Percentiles rank a stretch among this genome's conserved stretches.
Evolutionary conservation across 2,797 vertebrate species (phyloP).

Genomic region (Champsocephalus esox): DNA sequence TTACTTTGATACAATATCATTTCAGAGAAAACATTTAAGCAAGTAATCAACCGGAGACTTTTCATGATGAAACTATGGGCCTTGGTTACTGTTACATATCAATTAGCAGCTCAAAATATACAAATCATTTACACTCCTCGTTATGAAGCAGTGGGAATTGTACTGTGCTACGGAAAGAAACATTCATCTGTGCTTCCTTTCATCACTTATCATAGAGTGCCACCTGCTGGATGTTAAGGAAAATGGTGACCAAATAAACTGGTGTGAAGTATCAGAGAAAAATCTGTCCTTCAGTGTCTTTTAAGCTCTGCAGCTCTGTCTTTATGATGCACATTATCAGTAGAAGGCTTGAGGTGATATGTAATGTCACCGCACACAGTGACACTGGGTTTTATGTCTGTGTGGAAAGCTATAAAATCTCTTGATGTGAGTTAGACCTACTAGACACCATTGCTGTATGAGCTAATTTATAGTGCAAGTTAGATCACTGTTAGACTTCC

Average conservation of each 20-base stretch:
- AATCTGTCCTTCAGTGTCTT: conserved; percentile 46
- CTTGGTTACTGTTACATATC: background rate
- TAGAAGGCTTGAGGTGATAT: conserved; percentile 39
- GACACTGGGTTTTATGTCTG: conserved; percentile 41
- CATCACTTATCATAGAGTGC: conserved; percentile 63
- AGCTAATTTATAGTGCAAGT: too few relatives aligned
- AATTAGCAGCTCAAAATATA: conserved; percentile 7
- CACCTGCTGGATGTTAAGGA: conserved; percentile 65
- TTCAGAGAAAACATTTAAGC: too few relatives aligned
- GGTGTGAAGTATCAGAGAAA: too few relatives aligned
- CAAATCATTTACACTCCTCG: conserved; percentile 13
- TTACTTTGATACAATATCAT: too few relatives aligned
- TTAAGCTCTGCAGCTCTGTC: conserved; percentile 28
- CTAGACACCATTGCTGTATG: background rate
- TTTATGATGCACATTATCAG: conserved; percentile 56
- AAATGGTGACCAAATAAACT: background rate
- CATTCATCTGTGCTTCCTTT: conserved; percentile 1
- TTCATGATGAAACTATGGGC: too few relatives aligned
- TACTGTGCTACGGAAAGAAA: background rate
- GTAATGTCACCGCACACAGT: conserved; percentile 33
- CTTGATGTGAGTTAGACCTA: background rate
- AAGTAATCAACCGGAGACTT: too few relatives aligned
- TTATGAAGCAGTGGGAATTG: background rate
- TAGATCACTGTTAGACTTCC: too few relatives aligned
- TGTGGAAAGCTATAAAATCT: conserved; percentile 16